Base-by-base conservation (phyloP, 2,888 invertebrate genomes). In the Melipona beecheii region DNA sequence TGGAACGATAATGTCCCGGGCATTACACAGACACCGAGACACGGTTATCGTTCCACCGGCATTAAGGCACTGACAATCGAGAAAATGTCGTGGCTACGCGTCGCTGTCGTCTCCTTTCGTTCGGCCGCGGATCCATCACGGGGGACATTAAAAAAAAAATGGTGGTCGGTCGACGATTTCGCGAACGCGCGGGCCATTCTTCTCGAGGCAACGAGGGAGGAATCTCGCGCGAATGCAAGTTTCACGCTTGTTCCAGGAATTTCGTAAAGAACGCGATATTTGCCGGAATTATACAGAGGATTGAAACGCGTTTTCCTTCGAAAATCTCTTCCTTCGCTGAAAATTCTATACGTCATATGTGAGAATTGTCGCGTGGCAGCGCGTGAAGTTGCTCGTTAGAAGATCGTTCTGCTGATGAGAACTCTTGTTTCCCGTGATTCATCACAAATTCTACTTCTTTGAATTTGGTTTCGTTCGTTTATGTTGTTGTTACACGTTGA, bases 11-110 rank as follows among this genome's bases (percentile, higher is more conserved):
- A 83, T 76, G 64, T 69, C 69, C 17, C 50, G 24, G 36, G 21
- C 76, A 73, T 83, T 81, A 75, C 43, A 56, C 69, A 36, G 64
- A 75, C 43, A 19, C 54, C 72, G 31, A 43, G 81, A 58, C 69
- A 65, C 60, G 73, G 72, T 83, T 83, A 83, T 83, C 81, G 81
- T 72, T 62, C 71, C 50, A 17, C 24, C 72, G 80, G 56, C 81
- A 69, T 83, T 80, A 75, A 83, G 71, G 68, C 71, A 56, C 36
- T 80, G 81, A 72, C 71, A 68, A 80, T 83, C 80, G 62, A 64
- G 83, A 80, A 80, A 83, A 83, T 72, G 75, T 83, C 75, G 54
- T 50, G 70, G 52, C 49, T 49, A 24, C 68, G 54, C 54, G 43
- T 27, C 52, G 64, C 49, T 24, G 5, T 43, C 62, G 24, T 24